A percentile compares a stretch with the other conserved stretches of the same genome.
Evolutionary conservation across 2,113 vertebrate species (phyloP).

Genomic region (Nesoenas mayeri): DNA sequence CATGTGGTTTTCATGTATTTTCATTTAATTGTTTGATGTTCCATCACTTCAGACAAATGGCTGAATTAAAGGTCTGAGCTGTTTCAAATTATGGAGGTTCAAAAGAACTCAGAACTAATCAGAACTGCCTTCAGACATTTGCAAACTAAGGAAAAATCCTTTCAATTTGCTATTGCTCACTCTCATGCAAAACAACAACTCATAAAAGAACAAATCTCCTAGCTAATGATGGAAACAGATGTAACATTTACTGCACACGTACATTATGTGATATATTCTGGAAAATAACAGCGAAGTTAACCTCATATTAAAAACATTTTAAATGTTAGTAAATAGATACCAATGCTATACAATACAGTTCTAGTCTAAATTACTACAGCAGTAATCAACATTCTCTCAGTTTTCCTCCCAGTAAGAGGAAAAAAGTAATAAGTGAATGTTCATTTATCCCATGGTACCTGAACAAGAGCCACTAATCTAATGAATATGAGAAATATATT

Average conservation of each 20-base stretch:
- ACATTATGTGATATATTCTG: not conserved
- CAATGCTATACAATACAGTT: not conserved
- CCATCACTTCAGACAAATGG: not conserved
- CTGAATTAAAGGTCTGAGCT: conserved; percentile 28
- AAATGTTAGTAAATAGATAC: not conserved
- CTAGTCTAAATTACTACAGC: not conserved
- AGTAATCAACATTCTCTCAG: not conserved
- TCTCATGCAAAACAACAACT: not conserved
- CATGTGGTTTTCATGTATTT: conserved; percentile 36
- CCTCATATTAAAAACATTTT: not conserved
- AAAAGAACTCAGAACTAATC: conserved; percentile 48
- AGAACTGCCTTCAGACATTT: not conserved
- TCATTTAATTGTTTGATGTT: conserved; percentile 31
- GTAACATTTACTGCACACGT: not conserved
- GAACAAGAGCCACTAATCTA: not conserved
- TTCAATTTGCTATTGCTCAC: not conserved
- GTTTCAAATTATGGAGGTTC: not conserved
- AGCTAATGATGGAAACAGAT: not conserved
- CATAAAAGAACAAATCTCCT: not conserved
- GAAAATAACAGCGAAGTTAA: not conserved
- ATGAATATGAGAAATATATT: not conserved
- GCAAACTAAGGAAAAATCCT: not conserved
- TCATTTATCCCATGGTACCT: not conserved
- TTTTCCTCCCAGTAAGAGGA: not conserved
- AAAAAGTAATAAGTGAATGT: not conserved